These are phyloP conservation scores for Onychostruthus taczanowskii DNA, from an alignment of 2,113 vertebrate species.

Conservation along the genomic window DNA sequence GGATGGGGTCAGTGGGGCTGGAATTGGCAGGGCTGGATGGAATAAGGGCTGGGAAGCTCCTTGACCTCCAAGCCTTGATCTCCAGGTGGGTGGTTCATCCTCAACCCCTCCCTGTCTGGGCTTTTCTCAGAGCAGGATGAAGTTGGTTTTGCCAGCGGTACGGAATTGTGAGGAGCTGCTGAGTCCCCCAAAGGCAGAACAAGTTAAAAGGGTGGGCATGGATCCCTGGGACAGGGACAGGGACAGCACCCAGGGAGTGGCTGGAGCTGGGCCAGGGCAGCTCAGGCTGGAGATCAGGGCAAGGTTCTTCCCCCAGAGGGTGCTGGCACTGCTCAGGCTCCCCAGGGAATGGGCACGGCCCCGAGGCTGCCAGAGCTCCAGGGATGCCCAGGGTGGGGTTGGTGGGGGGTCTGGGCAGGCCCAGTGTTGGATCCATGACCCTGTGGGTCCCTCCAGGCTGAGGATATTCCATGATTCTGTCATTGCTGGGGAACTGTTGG, in stretches of 20 bases:
- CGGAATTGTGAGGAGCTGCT: neutral
- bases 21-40: neutral
- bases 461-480: neutral
- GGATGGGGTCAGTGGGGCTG: neutral
- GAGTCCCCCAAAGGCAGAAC: neutral
- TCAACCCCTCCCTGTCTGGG: accelerated
- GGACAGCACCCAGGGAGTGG: accelerated
- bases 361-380: neutral
- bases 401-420: neutral
- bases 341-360: neutral
- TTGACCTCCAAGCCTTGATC: accelerated
- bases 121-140: neutral
- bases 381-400: neutral
- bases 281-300: neutral
- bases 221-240: neutral
- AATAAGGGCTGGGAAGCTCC: neutral
- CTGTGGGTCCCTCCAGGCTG: neutral
- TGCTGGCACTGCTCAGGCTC: neutral
- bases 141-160: neutral
- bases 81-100: neutral
- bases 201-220: neutral
- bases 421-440: neutral
- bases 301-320: neutral
- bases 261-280: neutral
- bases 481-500: neutral